These are phyloP conservation scores for Omphaloscelis lunosa DNA, from an alignment of 2,888 invertebrate genomes.

Conservation along the genomic window DNA sequence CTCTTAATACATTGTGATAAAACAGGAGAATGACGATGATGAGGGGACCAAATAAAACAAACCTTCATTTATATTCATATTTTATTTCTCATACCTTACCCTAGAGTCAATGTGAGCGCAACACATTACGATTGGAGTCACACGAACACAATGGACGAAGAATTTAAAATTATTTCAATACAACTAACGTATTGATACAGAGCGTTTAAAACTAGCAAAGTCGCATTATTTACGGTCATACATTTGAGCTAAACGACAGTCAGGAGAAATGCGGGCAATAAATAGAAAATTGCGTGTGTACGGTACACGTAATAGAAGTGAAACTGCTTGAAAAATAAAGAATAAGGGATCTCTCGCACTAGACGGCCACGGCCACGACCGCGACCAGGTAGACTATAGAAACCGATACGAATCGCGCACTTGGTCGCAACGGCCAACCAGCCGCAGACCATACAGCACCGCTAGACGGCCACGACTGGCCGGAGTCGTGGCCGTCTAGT, in stretches of 20 bases:
- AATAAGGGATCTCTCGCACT: too few species aligned
- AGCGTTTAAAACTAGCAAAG: background rate
- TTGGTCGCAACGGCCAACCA: too few species aligned
- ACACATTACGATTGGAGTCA: conserved; percentile 7
- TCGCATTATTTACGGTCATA: background rate
- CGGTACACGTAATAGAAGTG: too few species aligned
- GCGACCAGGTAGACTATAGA: too few species aligned
- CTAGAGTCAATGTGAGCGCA: conserved; percentile 15
- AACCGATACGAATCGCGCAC: too few species aligned
- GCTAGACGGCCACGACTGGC: too few species aligned
- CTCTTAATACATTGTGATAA: too few species aligned
- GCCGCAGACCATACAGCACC: too few species aligned
- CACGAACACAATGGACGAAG: conserved; percentile 18
- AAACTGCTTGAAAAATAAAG: too few species aligned
- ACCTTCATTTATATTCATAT: conserved; percentile 11
- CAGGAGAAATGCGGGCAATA: background rate
- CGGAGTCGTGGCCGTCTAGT: too few species aligned
- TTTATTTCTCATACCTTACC: conserved; percentile 48
- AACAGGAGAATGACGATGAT: background rate
- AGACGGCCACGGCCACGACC: too few species aligned
- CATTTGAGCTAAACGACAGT: conserved; percentile 28
- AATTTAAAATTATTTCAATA: conserved; percentile 7
- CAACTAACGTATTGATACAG: background rate
- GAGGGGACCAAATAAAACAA: conserved; percentile 18
- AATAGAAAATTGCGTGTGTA: background rate